These are phyloP conservation scores for Deilephila elpenor DNA, from an alignment of 2,888 invertebrate genomes.

Conservation along the genomic window DNA sequence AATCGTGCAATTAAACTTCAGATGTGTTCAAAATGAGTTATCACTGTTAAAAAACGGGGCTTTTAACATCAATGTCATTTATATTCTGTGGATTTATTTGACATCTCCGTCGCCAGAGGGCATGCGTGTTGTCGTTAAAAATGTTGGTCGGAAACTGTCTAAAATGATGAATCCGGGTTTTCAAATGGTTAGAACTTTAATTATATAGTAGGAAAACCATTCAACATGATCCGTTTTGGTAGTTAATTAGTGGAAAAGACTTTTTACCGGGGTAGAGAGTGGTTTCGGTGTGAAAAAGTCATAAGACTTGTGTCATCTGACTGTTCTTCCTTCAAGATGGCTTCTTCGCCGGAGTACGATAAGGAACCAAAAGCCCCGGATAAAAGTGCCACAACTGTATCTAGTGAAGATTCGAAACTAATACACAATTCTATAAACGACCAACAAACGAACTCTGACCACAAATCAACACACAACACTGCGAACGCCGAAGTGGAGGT, in stretches of 20 bases:
- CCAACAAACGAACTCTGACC: conserved; percentile 72
- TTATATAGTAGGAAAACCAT: conserved; percentile 65
- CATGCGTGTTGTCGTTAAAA: conserved; percentile 68
- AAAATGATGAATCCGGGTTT: conserved; percentile 78
- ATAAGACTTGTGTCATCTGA: conserved; percentile 85
- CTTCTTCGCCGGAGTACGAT: conserved; percentile 91
- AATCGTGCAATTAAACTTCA: neutral
- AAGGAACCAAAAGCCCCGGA: conserved; percentile 90
- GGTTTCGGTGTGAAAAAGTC: conserved; percentile 78
- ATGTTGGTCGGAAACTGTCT: conserved; percentile 77
- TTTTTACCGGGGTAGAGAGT: conserved; percentile 66
- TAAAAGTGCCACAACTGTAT: conserved; percentile 81
- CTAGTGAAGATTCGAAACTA: conserved; percentile 79
- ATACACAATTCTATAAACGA: conserved; percentile 73
- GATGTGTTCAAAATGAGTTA: neutral
- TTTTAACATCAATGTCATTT: conserved; percentile 4
- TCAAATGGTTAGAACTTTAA: conserved; percentile 73
- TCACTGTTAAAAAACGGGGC: neutral
- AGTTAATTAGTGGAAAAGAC: conserved; percentile 65
- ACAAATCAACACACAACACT: conserved; percentile 65
- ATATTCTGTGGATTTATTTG: conserved; percentile 28
- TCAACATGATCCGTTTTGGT: conserved; percentile 71
- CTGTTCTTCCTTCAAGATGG: conserved; percentile 88
- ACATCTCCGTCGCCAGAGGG: conserved; percentile 48
- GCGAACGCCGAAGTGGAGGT: conserved; percentile 74